phyloP scores from a whole-genome alignment of 2,113 vertebrate species.

The Cheirogaleus medius region DNA sequence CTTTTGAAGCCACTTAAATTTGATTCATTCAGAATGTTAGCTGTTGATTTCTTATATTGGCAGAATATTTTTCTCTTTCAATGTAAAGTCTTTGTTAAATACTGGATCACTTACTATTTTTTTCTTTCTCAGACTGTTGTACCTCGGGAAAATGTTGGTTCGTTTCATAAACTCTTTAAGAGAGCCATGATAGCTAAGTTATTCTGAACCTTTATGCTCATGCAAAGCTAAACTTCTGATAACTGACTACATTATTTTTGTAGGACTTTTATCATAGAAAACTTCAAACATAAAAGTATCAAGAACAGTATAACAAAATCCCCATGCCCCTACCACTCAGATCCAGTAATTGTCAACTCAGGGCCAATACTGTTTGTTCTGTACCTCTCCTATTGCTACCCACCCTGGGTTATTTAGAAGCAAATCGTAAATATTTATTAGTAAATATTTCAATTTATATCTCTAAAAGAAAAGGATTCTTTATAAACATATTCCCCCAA shows the following conservation, averaged over 20 bases:
- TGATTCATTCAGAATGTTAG: background rate
- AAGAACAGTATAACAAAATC: background rate
- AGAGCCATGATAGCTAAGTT: background rate
- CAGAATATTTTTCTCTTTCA: background rate
- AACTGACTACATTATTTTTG: background rate
- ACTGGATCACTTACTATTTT: background rate
- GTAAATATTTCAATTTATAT: background rate
- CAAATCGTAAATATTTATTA: background rate
- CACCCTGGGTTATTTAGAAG: background rate
- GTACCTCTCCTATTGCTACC: background rate
- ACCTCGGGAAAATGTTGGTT: background rate
- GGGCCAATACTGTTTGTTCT: background rate
- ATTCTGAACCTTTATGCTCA: background rate
- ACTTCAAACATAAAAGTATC: conserved; percentile 9
- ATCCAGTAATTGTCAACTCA: background rate
- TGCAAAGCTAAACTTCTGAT: background rate
- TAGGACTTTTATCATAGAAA: background rate
- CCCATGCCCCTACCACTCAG: background rate
- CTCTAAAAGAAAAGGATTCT: background rate
- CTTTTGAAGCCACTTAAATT: background rate
- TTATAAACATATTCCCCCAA: background rate
- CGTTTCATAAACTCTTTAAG: background rate
- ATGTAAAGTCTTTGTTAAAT: background rate
- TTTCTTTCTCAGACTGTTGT: background rate
- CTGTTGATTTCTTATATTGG: background rate